A percentile compares a stretch with the other conserved stretches of the same genome.
phyloP scores from a whole-genome alignment of 1,140 invertebrate genomes.

The Calephelis nemesis region DNA sequence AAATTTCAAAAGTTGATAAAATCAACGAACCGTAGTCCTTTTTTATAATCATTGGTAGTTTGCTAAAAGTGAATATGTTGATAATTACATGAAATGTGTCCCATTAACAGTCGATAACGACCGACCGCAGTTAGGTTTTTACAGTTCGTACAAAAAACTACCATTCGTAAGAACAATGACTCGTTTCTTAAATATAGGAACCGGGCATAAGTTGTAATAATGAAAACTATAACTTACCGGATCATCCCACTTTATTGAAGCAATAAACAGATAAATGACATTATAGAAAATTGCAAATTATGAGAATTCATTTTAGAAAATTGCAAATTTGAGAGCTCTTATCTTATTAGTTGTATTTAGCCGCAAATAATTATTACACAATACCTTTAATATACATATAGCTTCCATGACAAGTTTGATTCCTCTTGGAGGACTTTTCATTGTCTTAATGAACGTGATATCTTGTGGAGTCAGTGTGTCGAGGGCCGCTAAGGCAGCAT shows the following conservation, averaged over 20 bases:
- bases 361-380: background rate
- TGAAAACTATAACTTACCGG: constrained; percentile 46
- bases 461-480: constrained; percentile 95
- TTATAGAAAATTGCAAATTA: constrained; percentile 3
- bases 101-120: no score
- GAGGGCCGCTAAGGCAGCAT: constrained; percentile 92
- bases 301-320: background rate
- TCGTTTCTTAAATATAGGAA: background rate
- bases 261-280: constrained; percentile 27
- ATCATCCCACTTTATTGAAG: constrained; percentile 47
- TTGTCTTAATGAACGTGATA: constrained; percentile 96
- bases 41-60: no score
- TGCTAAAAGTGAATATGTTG: no score
- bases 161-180: no score
- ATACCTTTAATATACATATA: constrained; percentile 94
- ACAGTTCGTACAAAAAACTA: no score
- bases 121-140: no score
- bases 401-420: constrained; percentile 98
- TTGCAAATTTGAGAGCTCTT: background rate
- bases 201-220: background rate
- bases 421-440: constrained; percentile 97
- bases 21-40: no score
- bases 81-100: no score
- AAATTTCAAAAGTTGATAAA: no score
- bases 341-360: background rate